A percentile compares a stretch with the other conserved stretches of the same genome.
phyloP scores from a whole-genome alignment of 2,797 vertebrate genomes.

The Rhinichthys osculus region DNA sequence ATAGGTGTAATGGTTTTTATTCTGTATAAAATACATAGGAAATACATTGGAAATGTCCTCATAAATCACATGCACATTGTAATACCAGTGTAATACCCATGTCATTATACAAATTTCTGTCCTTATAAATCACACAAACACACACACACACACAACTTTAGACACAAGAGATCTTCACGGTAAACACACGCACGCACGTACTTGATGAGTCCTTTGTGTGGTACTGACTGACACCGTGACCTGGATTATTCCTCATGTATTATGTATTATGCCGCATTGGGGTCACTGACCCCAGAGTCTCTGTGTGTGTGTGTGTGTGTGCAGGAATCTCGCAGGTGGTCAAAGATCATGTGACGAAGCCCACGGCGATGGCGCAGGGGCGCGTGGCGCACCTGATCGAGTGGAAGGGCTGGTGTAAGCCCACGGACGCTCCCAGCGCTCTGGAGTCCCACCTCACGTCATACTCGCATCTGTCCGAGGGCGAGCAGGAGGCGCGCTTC shows the following conservation, averaged over 20 bases:
- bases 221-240: not conserved
- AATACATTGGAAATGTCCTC: no score
- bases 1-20: no score
- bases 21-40: no score
- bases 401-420: conserved; percentile 98
- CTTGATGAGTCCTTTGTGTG: not conserved
- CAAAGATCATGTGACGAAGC: conserved; percentile 98
- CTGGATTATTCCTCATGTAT: conserved; percentile 22
- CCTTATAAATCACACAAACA: no score
- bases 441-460: conserved; percentile 93
- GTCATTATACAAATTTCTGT: no score
- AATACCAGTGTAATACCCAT: no score
- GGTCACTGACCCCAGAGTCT: conserved; percentile 16
- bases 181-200: conserved; percentile 10
- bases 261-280: not conserved
- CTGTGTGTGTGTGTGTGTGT: conserved; percentile 34
- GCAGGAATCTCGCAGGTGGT: conserved; percentile 97
- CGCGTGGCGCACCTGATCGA: conserved; percentile 96
- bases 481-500: conserved; percentile 96
- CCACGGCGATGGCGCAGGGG: conserved; percentile 97
- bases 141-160: conserved; percentile 22
- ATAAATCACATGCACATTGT: no score
- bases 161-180: not conserved
- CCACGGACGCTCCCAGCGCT: conserved; percentile 86
- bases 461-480: conserved; percentile 94